Evolutionary conservation across 2,113 vertebrate species (phyloP).

Genomic region (Sphaerodactylus townsendi): DNA sequence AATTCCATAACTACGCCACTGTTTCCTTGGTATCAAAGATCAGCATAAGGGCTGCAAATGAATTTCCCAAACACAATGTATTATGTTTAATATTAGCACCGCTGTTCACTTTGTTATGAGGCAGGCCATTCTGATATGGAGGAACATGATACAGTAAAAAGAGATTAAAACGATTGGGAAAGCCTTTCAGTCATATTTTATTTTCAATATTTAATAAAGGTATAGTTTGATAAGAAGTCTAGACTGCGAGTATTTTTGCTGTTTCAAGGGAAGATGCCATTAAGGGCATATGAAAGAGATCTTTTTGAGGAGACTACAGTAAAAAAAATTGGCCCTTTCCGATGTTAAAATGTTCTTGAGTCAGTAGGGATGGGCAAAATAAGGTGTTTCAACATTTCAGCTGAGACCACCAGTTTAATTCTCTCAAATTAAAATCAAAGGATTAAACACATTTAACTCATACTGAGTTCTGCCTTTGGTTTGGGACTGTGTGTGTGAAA

Average conservation of each 20-base stretch:
- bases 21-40: not conserved
- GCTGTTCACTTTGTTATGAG: not conserved
- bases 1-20: not conserved
- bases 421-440: not conserved
- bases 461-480: too few species aligned
- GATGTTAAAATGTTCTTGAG: too few species aligned
- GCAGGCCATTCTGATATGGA: not conserved
- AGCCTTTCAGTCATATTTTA: not conserved
- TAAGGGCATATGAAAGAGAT: not conserved
- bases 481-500: not conserved
- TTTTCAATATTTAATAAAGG: not conserved
- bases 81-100: not conserved
- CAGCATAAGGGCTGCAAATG: not conserved
- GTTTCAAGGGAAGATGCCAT: not conserved
- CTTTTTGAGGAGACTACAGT: not conserved
- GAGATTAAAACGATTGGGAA: not conserved
- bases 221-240: not conserved
- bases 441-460: not conserved
- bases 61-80: not conserved
- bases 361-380: too few species aligned
- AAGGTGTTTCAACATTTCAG: not conserved
- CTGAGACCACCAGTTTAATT: not conserved
- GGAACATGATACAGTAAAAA: not conserved
- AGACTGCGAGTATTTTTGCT: not conserved
- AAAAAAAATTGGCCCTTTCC: not conserved